Percentiles rank a stretch among this genome's conserved stretches.
Evolutionary conservation across 2,888 invertebrate species (phyloP).

Genomic region (Chloroclystis v-ata): DNA sequence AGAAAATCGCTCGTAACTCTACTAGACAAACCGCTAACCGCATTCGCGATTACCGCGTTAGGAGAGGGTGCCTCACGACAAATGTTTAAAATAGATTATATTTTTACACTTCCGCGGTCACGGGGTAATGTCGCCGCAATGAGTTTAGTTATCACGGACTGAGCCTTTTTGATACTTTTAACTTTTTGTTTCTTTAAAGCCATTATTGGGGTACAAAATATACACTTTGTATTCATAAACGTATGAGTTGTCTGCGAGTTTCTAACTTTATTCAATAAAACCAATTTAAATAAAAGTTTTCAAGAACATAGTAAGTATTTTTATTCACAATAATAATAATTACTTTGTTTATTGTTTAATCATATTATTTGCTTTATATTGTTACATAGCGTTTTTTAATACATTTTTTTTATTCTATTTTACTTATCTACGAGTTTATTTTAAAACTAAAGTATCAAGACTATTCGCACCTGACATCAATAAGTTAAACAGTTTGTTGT

Average conservation of each 20-base stretch:
- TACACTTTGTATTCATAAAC: too few relatives aligned
- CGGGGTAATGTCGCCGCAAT: conserved; percentile 56
- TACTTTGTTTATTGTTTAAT: too few relatives aligned
- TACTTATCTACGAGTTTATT: too few relatives aligned
- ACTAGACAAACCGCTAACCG: conserved; percentile 45
- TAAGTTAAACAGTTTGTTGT: conserved; percentile 34
- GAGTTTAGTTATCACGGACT: conserved; percentile 46
- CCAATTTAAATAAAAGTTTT: too few relatives aligned
- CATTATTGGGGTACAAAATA: too few relatives aligned
- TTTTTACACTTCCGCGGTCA: conserved; percentile 71
- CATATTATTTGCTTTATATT: too few relatives aligned
- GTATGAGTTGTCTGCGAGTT: too few relatives aligned
- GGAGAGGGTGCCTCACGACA: conserved; percentile 48
- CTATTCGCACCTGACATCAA: background rate
- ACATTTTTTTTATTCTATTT: too few relatives aligned
- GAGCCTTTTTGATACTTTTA: conserved; percentile 27
- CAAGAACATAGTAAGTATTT: too few relatives aligned
- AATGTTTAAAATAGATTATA: conserved; percentile 75
- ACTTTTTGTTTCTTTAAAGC: background rate
- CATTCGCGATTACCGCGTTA: conserved; percentile 41
- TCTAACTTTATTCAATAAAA: too few relatives aligned
- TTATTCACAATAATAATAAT: too few relatives aligned
- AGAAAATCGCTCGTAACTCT: conserved; percentile 11
- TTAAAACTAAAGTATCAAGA: conserved; percentile 51
- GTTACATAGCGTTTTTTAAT: too few relatives aligned